Conservation (phyloP, 2,113 vertebrate species). For the Poeciliopsis prolifica region DNA sequence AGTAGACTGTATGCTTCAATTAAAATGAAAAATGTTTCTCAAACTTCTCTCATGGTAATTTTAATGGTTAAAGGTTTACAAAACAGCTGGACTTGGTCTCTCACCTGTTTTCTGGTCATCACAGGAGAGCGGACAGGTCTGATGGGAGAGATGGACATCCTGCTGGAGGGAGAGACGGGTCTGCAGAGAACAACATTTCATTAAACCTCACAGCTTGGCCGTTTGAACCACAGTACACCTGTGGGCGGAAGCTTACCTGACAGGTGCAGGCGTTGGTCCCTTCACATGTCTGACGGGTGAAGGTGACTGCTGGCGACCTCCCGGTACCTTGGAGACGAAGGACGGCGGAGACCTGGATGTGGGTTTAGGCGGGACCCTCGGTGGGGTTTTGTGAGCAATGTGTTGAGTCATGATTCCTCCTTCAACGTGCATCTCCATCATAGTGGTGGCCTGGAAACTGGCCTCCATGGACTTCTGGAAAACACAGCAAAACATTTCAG, state of each 20-base stretch:
- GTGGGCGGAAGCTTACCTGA: slow-evolving; percentile 84
- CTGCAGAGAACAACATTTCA: slow-evolving; percentile 66
- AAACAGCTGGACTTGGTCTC: neutral
- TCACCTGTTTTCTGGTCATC: slow-evolving; percentile 83
- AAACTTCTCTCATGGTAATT: no score
- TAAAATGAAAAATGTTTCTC: no score
- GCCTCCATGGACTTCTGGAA: slow-evolving; percentile 85
- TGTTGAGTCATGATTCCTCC: slow-evolving; percentile 83
- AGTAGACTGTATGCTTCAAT: no score
- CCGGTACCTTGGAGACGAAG: slow-evolving; percentile 83
- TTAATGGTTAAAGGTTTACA: neutral
- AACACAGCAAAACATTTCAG: neutral
- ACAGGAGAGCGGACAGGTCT: slow-evolving; percentile 92
- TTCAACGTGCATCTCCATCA: slow-evolving; percentile 90
- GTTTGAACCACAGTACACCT: neutral
- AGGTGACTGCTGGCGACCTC: slow-evolving; percentile 91
- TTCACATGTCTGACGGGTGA: slow-evolving; percentile 95
- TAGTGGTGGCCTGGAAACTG: slow-evolving; percentile 88
- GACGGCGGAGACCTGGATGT: slow-evolving; percentile 90
- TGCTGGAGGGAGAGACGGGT: slow-evolving; percentile 89
- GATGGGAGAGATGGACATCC: slow-evolving; percentile 90
- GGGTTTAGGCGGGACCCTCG: slow-evolving; percentile 92
- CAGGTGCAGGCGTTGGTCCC: slow-evolving; percentile 89
- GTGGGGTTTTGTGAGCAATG: slow-evolving; percentile 93
- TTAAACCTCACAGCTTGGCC: neutral